phyloP scores from a whole-genome alignment of 1,140 invertebrate genomes.

The Drosophila bocki region DNA sequence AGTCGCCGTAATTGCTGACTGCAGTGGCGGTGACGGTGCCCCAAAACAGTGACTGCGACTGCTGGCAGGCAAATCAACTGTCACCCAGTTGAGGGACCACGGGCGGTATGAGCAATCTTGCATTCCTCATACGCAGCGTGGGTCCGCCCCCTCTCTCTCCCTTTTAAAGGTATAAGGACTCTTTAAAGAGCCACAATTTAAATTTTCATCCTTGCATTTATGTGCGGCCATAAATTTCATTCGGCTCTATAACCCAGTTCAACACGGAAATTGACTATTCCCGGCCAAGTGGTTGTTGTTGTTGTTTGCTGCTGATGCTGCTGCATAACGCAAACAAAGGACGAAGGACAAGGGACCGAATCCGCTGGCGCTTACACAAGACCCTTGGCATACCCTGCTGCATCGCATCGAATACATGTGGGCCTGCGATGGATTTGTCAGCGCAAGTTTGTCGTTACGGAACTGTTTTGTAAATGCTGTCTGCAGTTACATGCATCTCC shows the following conservation, averaged over 20 bases:
- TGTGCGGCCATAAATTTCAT: constrained; percentile 40
- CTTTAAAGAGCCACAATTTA: not conserved
- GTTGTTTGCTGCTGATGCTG: not conserved
- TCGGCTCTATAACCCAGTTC: constrained; percentile 33
- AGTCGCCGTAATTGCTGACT: constrained; percentile 63
- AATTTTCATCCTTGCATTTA: not conserved
- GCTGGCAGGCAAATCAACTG: constrained; percentile 74
- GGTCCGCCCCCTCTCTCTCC: not conserved
- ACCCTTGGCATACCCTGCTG: constrained; percentile 13
- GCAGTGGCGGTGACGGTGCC: constrained; percentile 4
- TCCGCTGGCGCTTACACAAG: not conserved
- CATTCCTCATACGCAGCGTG: constrained; percentile 47
- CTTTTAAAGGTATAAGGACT: not conserved
- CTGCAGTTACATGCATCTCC: constrained; percentile 3
- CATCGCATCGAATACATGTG: constrained; percentile 1
- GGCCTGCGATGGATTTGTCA: constrained; percentile 15
- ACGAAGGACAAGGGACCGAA: not conserved
- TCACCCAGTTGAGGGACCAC: constrained; percentile 48
- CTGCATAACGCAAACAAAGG: constrained; percentile 23
- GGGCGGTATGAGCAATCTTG: constrained; percentile 26
- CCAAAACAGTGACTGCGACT: not conserved
- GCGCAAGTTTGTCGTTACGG: constrained; percentile 14
- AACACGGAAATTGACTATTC: constrained; percentile 40
- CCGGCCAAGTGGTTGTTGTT: constrained; percentile 13
- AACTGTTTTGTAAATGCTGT: constrained; percentile 17